Percentiles rank a stretch among this genome's conserved stretches.
These are phyloP conservation scores for Nannoperca australis DNA, from an alignment of 2,797 vertebrate species.

Conservation along the genomic window DNA sequence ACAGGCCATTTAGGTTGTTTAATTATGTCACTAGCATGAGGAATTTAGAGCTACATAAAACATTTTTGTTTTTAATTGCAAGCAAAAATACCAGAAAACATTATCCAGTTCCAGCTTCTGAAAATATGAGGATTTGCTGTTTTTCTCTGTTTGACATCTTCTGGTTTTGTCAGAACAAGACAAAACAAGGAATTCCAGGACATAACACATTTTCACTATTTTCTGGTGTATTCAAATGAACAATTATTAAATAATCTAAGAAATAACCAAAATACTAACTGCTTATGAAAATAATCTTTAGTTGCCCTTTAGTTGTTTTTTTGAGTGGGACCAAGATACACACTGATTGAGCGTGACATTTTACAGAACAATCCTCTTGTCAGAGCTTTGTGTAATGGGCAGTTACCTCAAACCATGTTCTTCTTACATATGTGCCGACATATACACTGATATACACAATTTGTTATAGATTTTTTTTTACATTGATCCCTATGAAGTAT, in stretches of 20 bases:
- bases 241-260: too few species aligned
- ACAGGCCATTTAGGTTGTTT: slow-evolving; percentile 14
- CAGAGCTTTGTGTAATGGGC: too few species aligned
- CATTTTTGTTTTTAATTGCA: not conserved
- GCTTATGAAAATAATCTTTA: not conserved
- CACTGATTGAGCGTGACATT: too few species aligned
- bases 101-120: not conserved
- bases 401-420: too few species aligned
- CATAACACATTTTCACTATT: too few species aligned
- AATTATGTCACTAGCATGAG: slow-evolving; percentile 19
- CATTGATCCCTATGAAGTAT: slow-evolving; percentile 14
- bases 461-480: not conserved
- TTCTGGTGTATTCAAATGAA: too few species aligned
- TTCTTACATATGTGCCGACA: too few species aligned
- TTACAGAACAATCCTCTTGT: too few species aligned
- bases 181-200: not conserved
- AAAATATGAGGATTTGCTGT: not conserved
- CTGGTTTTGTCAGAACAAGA: not conserved
- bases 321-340: too few species aligned
- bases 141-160: not conserved
- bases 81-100: not conserved
- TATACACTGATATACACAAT: too few species aligned
- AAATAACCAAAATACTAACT: not conserved
- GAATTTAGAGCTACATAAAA: slow-evolving; percentile 19
- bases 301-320: too few species aligned